Conservation (phyloP, 2,888 invertebrate species). For the Lasioglossum calceatum region DNA sequence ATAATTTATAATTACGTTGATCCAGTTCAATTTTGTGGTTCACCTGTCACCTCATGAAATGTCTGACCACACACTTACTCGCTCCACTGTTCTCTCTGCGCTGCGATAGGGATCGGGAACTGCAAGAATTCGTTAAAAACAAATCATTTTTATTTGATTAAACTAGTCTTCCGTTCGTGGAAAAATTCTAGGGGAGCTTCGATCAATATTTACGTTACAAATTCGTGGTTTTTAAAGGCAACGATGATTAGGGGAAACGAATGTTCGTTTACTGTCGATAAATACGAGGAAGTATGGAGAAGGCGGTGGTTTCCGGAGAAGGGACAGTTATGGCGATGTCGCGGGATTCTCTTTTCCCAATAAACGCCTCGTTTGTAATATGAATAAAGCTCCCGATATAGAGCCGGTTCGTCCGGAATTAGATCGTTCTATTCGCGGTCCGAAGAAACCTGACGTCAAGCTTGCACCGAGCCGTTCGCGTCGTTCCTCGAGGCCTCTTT, state of each 20-base stretch:
- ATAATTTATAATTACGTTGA: background rate
- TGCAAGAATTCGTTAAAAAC: background rate
- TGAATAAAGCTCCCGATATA: constrained; percentile 83
- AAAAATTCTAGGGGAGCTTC: background rate
- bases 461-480: constrained; percentile 60
- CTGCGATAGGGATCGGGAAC: background rate
- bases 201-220: background rate
- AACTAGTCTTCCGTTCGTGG: background rate
- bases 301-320: constrained; percentile 31
- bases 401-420: constrained; percentile 78
- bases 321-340: constrained; percentile 43
- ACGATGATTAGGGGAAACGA: background rate
- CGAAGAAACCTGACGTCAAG: constrained; percentile 79
- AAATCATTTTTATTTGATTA: background rate
- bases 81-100: background rate
- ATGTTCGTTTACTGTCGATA: background rate
- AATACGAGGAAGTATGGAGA: constrained; percentile 1
- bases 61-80: background rate
- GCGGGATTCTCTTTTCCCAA: constrained; percentile 59
- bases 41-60: background rate
- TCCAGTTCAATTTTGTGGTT: background rate
- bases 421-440: constrained; percentile 80
- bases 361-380: constrained; percentile 80
- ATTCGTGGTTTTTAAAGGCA: background rate
- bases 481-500: constrained; percentile 58